phyloP scores from a whole-genome alignment of 2,113 vertebrate genomes.

The Heliornis fulica region DNA sequence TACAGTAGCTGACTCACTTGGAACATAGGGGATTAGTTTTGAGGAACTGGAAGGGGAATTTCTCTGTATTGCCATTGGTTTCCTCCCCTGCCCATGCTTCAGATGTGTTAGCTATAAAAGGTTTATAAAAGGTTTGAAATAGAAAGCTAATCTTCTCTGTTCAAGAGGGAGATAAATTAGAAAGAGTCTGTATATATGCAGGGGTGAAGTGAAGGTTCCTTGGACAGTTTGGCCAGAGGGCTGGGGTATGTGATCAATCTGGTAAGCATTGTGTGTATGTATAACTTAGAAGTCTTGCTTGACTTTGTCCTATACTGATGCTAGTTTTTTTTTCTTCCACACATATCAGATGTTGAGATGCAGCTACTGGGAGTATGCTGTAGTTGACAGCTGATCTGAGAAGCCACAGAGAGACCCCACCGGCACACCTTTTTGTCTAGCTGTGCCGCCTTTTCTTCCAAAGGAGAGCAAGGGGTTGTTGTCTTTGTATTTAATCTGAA shows the following conservation, averaged over 20 bases:
- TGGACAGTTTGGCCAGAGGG: background rate
- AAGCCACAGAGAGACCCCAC: background rate
- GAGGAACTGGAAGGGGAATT: background rate
- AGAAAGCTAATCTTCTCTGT: background rate
- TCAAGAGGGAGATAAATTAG: background rate
- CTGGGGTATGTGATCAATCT: background rate
- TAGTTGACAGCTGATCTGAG: background rate
- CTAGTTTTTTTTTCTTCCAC: background rate
- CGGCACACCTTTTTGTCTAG: background rate
- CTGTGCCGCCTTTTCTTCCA: background rate
- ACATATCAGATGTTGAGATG: background rate
- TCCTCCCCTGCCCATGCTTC: background rate
- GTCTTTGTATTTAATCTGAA: background rate
- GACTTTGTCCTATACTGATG: background rate
- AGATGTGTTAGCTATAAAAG: background rate
- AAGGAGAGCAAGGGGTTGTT: background rate
- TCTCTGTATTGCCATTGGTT: background rate
- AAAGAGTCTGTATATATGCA: background rate
- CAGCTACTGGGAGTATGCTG: background rate
- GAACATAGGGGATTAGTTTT: background rate
- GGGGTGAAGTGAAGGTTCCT: background rate
- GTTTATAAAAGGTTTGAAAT: background rate
- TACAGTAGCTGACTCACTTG: background rate
- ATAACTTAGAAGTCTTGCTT: background rate
- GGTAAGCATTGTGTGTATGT: background rate